phyloP scores from a whole-genome alignment of 2,888 invertebrate genomes.

The Gnatocerus cornutus region DNA sequence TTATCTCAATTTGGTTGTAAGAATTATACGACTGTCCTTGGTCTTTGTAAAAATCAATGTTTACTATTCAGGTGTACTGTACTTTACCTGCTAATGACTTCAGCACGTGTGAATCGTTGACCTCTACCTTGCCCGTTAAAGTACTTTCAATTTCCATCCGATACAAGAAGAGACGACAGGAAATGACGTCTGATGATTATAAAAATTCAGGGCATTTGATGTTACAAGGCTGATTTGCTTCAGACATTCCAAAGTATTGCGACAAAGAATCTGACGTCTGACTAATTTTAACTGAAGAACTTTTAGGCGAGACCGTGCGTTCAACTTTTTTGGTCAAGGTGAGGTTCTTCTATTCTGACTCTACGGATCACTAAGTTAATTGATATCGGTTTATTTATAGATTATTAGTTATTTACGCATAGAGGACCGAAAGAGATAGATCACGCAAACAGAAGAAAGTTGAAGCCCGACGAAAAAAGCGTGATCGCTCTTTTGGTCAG shows the following conservation, averaged over 20 bases:
- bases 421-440: no score
- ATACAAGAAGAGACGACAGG: neutral
- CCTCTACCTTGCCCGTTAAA: neutral
- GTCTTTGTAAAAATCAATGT: neutral
- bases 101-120: neutral
- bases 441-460: no score
- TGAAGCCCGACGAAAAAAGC: no score
- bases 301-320: neutral
- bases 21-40: neutral
- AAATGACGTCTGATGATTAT: neutral
- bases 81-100: neutral
- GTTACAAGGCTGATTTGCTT: neutral
- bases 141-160: neutral
- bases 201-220: neutral
- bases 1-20: neutral
- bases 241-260: neutral
- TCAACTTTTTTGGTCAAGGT: constrained; percentile 2
- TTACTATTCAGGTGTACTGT: neutral
- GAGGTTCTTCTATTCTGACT: neutral
- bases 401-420: no score
- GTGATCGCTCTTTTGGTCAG: no score
- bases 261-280: neutral
- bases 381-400: no score
- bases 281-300: neutral
- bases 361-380: no score